Percentiles rank a stretch among this genome's conserved stretches.
Evolutionary conservation across 2,113 vertebrate species (phyloP).

Genomic region (Accipiter virgatus): DNA sequence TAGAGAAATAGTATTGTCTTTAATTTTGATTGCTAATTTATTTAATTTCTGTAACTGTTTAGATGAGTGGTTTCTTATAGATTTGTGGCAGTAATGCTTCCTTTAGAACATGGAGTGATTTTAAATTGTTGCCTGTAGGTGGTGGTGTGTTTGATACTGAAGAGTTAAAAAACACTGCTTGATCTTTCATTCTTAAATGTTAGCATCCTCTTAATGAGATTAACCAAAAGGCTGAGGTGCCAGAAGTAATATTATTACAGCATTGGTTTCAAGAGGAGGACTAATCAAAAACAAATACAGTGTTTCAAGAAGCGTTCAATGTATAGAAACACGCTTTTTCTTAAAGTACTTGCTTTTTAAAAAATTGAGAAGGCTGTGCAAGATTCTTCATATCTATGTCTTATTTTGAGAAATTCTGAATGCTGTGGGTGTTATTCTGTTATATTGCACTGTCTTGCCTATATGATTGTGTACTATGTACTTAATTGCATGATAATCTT

Average conservation of each 20-base stretch:
- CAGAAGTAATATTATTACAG: background rate
- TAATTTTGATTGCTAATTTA: background rate
- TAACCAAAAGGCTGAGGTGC: background rate
- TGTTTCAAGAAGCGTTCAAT: background rate
- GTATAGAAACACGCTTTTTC: background rate
- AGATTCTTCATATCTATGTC: background rate
- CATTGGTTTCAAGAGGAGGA: background rate
- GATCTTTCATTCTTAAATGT: background rate
- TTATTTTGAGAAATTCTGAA: background rate
- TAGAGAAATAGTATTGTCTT: background rate
- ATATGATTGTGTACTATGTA: background rate
- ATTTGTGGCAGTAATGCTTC: background rate
- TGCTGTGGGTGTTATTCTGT: background rate
- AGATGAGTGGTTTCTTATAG: background rate
- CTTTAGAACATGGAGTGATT: background rate
- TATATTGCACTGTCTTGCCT: background rate
- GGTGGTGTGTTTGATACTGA: conserved; percentile 41
- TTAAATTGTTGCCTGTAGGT: conserved; percentile 52
- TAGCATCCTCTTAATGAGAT: background rate
- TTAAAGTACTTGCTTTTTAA: background rate
- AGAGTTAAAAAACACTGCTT: background rate
- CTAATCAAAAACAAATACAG: background rate
- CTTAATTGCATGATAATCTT: background rate
- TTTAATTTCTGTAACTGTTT: background rate
- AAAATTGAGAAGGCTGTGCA: background rate